A percentile compares a stretch with the other conserved stretches of the same genome.
These are phyloP conservation scores for Rhynchonycteris naso DNA, from an alignment of 2,797 vertebrate genomes.

Conservation along the genomic window DNA sequence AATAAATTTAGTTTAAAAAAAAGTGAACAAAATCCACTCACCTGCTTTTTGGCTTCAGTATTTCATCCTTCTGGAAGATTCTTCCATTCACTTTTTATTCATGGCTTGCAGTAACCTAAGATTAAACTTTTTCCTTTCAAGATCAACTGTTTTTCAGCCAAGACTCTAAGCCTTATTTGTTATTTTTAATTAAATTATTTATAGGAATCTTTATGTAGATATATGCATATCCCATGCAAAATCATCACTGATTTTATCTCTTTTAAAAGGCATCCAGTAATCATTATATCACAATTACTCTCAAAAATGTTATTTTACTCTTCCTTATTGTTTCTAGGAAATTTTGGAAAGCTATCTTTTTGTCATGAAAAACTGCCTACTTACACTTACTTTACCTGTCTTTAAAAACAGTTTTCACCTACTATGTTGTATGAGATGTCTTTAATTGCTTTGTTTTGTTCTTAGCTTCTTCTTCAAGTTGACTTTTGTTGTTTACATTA, in stretches of 20 bases:
- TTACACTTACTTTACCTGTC: background rate
- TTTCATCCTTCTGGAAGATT: background rate
- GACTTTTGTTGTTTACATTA: background rate
- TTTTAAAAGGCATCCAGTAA: too few species aligned
- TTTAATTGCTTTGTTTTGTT: background rate
- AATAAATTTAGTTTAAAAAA: background rate
- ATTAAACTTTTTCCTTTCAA: background rate
- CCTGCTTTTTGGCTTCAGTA: background rate
- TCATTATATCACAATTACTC: background rate
- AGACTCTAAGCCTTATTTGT: background rate
- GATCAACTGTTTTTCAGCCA: background rate
- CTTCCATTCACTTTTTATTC: background rate
- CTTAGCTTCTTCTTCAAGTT: background rate
- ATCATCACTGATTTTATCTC: too few species aligned
- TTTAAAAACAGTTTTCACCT: background rate
- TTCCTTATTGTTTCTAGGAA: constrained; percentile 26
- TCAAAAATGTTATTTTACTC: background rate
- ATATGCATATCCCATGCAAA: background rate
- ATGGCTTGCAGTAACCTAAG: background rate
- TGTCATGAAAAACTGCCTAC: background rate
- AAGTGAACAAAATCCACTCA: background rate
- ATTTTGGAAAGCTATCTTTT: background rate
- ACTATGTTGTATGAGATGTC: background rate
- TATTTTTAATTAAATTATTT: background rate
- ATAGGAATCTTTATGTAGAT: background rate